Evolutionary conservation across 2,797 vertebrate genomes (phyloP).

Genomic region (Galago senegalensis): DNA sequence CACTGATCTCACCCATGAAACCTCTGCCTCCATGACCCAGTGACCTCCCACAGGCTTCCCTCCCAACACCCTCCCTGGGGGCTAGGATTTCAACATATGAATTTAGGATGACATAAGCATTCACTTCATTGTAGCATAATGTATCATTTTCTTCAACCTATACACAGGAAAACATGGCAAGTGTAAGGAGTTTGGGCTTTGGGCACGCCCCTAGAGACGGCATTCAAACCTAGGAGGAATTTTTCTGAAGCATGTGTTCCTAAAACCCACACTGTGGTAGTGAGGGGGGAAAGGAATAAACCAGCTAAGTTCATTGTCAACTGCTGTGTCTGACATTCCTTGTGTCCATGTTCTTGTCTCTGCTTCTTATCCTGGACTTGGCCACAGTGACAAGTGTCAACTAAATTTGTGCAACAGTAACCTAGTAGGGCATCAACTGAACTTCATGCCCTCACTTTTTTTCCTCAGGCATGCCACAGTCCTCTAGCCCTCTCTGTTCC

Average conservation of each 20-base stretch:
- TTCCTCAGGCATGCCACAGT: fast-evolving
- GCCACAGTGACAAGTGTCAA: neutral
- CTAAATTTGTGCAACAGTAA: neutral
- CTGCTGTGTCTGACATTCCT: fast-evolving
- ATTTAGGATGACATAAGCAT: neutral
- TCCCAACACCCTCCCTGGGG: neutral
- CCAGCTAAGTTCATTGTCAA: neutral
- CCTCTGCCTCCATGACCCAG: neutral
- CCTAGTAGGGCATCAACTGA: fast-evolving
- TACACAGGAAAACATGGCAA: neutral
- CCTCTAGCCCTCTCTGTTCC: fast-evolving
- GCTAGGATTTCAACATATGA: neutral
- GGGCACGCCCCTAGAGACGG: neutral
- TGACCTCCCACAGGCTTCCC: neutral
- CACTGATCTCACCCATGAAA: neutral
- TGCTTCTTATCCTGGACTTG: neutral
- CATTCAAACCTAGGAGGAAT: neutral
- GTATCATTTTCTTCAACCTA: neutral
- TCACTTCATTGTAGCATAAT: neutral
- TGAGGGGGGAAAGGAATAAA: neutral
- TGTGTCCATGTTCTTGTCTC: neutral
- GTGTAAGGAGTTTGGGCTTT: neutral
- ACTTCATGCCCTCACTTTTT: neutral
- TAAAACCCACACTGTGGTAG: neutral
- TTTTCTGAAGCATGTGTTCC: neutral